Base-by-base conservation (phyloP, 2,113 vertebrate genomes). In the Galemys pyrenaicus region DNA sequence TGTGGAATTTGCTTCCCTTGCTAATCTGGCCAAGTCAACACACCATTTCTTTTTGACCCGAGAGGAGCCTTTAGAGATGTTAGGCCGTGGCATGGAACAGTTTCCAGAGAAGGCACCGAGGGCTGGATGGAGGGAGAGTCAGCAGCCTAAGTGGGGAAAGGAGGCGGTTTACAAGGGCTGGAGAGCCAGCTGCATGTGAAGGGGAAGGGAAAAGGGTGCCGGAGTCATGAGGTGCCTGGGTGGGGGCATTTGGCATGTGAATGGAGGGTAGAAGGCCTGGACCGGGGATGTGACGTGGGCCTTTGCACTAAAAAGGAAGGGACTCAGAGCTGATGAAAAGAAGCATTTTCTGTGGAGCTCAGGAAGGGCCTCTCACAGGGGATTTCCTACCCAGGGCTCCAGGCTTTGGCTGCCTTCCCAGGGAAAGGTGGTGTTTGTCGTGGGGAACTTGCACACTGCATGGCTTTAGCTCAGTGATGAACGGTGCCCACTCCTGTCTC, bases 381-480 rank as follows among this genome's bases (percentile, higher is more conserved):
- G 87, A 96, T 97, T 96, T 97, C 96, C 96, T 97, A 91, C 67
- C 22, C 30, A 3, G 87, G 87, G 86, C 89, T 92, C 87, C 80
- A 37, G 92, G 95, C 87, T 77, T 96, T 97, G 97, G 96, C 97
- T 35, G 68, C 58, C 87, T 96, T 96, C 96, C 96, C 96, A 58
- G 95, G 78, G 67, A 81, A 96, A 97, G 97, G 94, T 95, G 95
- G 94, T 92, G 80, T 64, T 94, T 94, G 96, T 87, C 32, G 1
- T 68, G 74, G 64, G 46, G 79, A 87, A 44, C 83, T 54, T 56
- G 49, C 30, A 96, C 89, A 78, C 93, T 87, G 74, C 22, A 9
- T 16, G 67, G 75, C 91, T 92, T 78, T 24, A 56, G 89, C 71
- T 71, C 35, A 44, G 32, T 51, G 60, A 87, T 19, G 2, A 60